Percentiles rank a stretch among this genome's conserved stretches.
These are phyloP conservation scores for Cerceris rybyensis DNA, from an alignment of 2,888 invertebrate genomes.

Conservation along the genomic window DNA sequence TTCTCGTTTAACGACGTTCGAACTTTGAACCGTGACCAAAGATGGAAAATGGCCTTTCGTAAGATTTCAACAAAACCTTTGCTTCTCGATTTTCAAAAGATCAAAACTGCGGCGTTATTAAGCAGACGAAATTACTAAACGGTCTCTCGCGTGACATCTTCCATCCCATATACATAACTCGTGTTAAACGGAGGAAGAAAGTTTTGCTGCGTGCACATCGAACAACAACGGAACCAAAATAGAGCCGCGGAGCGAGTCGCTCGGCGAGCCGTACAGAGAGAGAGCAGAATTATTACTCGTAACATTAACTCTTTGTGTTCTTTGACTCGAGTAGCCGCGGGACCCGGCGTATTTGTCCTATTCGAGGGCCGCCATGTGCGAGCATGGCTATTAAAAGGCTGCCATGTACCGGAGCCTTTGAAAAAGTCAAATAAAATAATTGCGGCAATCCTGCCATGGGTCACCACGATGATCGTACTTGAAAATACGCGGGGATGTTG, in stretches of 20 bases:
- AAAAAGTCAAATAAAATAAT: slow-evolving; percentile 14
- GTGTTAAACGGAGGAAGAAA: slow-evolving; percentile 18
- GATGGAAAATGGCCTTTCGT: too few species aligned
- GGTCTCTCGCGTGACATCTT: too few species aligned
- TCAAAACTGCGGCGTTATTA: too few species aligned
- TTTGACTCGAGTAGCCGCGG: slow-evolving; percentile 1
- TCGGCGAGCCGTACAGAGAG: background rate
- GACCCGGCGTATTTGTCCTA: background rate
- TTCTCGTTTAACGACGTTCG: too few species aligned
- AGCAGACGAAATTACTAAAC: too few species aligned
- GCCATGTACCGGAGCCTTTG: background rate
- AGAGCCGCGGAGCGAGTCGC: slow-evolving; percentile 23
- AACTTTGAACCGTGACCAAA: too few species aligned
- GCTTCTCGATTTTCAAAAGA: too few species aligned
- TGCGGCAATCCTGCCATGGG: background rate
- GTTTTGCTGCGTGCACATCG: slow-evolving; percentile 12
- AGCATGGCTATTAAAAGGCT: slow-evolving; percentile 30
- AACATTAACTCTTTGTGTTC: slow-evolving; percentile 32
- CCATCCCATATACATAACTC: too few species aligned
- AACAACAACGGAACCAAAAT: slow-evolving; percentile 37
- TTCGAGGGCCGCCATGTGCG: background rate
- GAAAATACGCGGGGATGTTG: background rate
- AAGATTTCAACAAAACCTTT: too few species aligned
- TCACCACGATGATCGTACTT: background rate
- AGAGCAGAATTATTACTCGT: slow-evolving; percentile 29